Base-by-base conservation (phyloP, 1,140 invertebrate genomes). In the Palaemon carinicauda region DNA sequence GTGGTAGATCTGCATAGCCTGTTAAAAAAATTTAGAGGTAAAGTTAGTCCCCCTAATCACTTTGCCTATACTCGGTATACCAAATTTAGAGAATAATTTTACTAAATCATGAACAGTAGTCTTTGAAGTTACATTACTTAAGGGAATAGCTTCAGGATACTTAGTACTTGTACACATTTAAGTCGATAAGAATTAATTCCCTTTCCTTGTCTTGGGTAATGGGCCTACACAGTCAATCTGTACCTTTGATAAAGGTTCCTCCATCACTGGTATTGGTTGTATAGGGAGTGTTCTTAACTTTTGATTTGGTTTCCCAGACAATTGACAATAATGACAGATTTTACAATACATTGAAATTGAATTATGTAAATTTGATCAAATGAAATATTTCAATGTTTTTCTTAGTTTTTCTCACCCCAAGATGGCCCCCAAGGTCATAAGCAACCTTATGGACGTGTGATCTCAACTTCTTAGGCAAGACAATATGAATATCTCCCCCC, bases 221-320 rank as follows among this genome's bases (percentile, higher is more conserved):
- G 79, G 79, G 5, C 79, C 52, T 12, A 81, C 54, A 81, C 56
- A 81, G 54, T 81, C 79, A 29, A 81, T 54, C 21, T 52, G 51
- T 17, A 65, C 79, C 14, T 69, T 60, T 65, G 29, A 29, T 33
- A 81, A 81, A 14, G 29, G 79, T 65, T 81, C 79, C 17, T 14
- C 29, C 33, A 81, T 33, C 12, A 41, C 9, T 7, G 56, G 21
- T 19, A 81, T 33, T 15, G 79, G 79, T 24, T 81, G 15, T 51
- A 65, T n/a, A n/a, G n/a, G n/a, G n/a, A n/a, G n/a, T n/a, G n/a
- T n/a, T n/a, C n/a, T n/a, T n/a, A n/a, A n/a, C 27, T 65, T 33
- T 56, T 81, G 79, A 33, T 81, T 81, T 10, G 56, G 52, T 31
- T 81, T 81, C 14, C 80, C 53, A 14, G 60, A 53, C 14, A 81